Evolutionary conservation across 2,888 invertebrate genomes (phyloP), one percentile per base, ranked within the genome.

Genomic region (Oxyteleia sp.): DNA sequence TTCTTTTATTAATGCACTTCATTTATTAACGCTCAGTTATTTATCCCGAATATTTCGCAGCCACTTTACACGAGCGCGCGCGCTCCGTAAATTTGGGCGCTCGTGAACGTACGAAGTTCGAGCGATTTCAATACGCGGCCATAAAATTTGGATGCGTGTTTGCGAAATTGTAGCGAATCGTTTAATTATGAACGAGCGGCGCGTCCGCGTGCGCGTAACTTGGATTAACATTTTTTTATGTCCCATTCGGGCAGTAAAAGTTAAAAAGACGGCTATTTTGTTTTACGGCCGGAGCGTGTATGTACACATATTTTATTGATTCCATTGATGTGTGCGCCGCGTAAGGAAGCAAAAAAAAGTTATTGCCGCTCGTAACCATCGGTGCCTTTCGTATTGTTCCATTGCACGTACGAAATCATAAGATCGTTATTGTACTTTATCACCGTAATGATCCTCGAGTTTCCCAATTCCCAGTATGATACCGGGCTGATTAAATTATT

Each of bases 361-460:
- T 79, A 71, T 69, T 68, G 69, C 69, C 23, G n/a, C 66, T 69
- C 63, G 71, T 79, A 79, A 79, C 55, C 38, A 16, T 29, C 18
- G 29, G n/a, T 43, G 20, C 53, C 15, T 53, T 47, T 47, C 29
- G 53, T 51, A 63, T 79, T 71, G 69, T 79, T 71, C 41, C 63
- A 49, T 55, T 15, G 41, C 71, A 63, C 78, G 78, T 71, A 71
- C 55, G 38, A 79, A 79, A 79, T 81, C 69, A 61, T 68, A 68
- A 63, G 51, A 75, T 69, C 74, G 69, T 74, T 81, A 75, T 51
- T 47, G 32, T 45, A 68, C 35, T 81, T 81, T 75, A 75, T 74
- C 41, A 45, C 64, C 51, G 49, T 82, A 80, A 78, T 82, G 68
- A 69, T 78, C 59, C 49, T 49, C 41, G 41, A 66, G 59, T 59